A percentile compares a stretch with the other conserved stretches of the same genome.
Evolutionary conservation across 2,113 vertebrate species (phyloP).

Genomic region (Hiodon alosoides): DNA sequence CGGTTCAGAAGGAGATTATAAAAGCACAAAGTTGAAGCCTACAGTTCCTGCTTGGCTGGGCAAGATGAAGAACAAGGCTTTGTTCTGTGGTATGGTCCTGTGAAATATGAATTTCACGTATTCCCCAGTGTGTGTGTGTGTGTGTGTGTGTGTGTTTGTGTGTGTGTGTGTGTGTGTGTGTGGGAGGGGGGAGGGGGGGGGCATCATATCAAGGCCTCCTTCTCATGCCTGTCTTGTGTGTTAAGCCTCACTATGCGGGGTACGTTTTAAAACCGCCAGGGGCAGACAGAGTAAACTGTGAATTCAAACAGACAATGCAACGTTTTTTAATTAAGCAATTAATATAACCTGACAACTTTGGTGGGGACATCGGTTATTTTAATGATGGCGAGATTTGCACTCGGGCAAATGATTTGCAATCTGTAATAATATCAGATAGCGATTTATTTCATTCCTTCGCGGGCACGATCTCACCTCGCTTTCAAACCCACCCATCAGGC

Average conservation of each 20-base stretch:
- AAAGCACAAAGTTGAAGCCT: too few species aligned
- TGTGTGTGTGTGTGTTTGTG: too few species aligned
- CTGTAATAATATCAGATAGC: constrained; percentile 24
- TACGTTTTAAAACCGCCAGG: constrained; percentile 29
- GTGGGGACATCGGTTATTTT: constrained; percentile 47
- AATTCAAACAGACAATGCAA: constrained; percentile 42
- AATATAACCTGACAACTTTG: constrained; percentile 50
- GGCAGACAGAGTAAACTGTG: constrained; percentile 33
- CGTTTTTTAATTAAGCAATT: constrained; percentile 53
- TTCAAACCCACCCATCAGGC: neutral
- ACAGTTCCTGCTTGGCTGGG: neutral
- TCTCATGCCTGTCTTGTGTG: constrained; percentile 1
- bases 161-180: too few species aligned
- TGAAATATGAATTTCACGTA: constrained; percentile 2
- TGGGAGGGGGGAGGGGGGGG: neutral
- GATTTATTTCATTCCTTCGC: neutral
- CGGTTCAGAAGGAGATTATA: neutral
- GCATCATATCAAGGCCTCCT: constrained; percentile 16
- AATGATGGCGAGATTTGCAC: constrained; percentile 43
- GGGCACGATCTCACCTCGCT: neutral
- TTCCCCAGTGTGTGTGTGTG: neutral
- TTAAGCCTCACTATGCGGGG: constrained; percentile 28
- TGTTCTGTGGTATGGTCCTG: constrained; percentile 1
- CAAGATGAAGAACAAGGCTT: constrained; percentile 10
- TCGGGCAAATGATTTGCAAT: constrained; percentile 43